Evolutionary conservation across 1,140 invertebrate genomes (phyloP).

Genomic region (Asbolus verrucosus): DNA sequence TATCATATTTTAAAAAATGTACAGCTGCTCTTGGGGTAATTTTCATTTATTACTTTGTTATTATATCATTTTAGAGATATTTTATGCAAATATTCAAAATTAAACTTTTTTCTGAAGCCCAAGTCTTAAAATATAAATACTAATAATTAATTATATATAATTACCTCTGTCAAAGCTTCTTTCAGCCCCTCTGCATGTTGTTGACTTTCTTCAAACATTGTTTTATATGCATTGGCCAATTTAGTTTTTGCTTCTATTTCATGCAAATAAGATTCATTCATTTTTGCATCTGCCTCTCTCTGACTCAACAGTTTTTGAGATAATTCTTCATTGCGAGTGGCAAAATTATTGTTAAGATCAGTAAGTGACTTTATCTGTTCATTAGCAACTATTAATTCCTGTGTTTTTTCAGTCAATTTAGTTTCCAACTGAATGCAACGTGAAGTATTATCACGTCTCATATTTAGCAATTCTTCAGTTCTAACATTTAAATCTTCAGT

Average conservation of each 20-base stretch:
- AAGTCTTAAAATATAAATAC: too few species aligned
- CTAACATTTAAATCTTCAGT: constrained; percentile 81
- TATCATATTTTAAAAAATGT: too few species aligned
- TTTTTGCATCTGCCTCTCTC: constrained; percentile 78
- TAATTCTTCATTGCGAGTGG: constrained; percentile 77
- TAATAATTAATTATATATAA: too few species aligned
- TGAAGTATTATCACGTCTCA: constrained; percentile 80
- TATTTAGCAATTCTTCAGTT: constrained; percentile 80
- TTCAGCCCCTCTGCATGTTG: constrained; percentile 82
- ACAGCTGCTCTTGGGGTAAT: too few species aligned
- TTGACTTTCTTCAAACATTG: constrained; percentile 79
- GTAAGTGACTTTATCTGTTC: constrained; percentile 73
- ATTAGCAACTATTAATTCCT: constrained; percentile 79
- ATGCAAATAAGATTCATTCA: constrained; percentile 84
- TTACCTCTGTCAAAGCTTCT: constrained; percentile 78
- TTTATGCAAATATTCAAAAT: too few species aligned
- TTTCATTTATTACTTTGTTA: too few species aligned
- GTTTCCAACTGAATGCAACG: constrained; percentile 80
- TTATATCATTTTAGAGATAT: too few species aligned
- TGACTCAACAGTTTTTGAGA: constrained; percentile 81
- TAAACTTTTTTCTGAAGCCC: too few species aligned
- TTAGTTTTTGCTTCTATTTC: constrained; percentile 88
- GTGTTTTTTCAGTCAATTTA: constrained; percentile 80
- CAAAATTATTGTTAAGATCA: constrained; percentile 76
- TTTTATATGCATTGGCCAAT: constrained; percentile 87